phyloP scores from a whole-genome alignment of 2,888 invertebrate species.

The Crematogaster levior region DNA sequence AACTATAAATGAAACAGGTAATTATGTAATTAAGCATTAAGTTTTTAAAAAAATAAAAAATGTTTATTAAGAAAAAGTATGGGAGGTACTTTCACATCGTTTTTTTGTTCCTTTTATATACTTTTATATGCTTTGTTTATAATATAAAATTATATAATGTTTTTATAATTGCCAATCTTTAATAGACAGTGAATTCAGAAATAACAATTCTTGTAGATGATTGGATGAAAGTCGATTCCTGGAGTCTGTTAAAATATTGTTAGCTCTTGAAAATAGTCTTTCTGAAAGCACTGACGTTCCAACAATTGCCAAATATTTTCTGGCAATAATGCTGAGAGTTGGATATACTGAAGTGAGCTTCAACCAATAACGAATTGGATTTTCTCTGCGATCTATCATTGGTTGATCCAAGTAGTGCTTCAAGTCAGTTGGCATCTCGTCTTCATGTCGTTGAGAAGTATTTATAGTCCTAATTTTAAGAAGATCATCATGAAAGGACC shows the following conservation, averaged over 20 bases:
- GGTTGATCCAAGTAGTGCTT: constrained; percentile 37
- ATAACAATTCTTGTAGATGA: constrained; percentile 32
- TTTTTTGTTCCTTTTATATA: too few relatives aligned
- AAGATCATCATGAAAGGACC: constrained; percentile 23
- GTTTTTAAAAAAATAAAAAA: too few relatives aligned
- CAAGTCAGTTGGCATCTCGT: constrained; percentile 42
- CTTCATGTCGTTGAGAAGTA: background rate
- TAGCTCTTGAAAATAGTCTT: too few relatives aligned
- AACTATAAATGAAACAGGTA: too few relatives aligned
- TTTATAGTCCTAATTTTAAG: background rate
- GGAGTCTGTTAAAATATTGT: constrained; percentile 31
- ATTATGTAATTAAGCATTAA: too few relatives aligned
- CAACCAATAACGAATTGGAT: constrained; percentile 34
- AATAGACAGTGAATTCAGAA: constrained; percentile 29
- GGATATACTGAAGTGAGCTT: constrained; percentile 16
- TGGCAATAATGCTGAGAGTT: constrained; percentile 26
- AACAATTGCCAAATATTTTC: constrained; percentile 30
- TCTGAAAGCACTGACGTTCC: constrained; percentile 31
- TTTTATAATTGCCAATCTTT: constrained; percentile 49
- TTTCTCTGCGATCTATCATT: constrained; percentile 3
- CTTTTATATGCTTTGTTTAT: too few relatives aligned
- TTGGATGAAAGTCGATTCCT: constrained; percentile 22
- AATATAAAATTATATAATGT: background rate
- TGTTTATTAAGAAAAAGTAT: too few relatives aligned
- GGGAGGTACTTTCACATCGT: too few relatives aligned